These are phyloP conservation scores for Pituophis catenifer DNA, from an alignment of 2,113 vertebrate genomes.

Conservation along the genomic window DNA sequence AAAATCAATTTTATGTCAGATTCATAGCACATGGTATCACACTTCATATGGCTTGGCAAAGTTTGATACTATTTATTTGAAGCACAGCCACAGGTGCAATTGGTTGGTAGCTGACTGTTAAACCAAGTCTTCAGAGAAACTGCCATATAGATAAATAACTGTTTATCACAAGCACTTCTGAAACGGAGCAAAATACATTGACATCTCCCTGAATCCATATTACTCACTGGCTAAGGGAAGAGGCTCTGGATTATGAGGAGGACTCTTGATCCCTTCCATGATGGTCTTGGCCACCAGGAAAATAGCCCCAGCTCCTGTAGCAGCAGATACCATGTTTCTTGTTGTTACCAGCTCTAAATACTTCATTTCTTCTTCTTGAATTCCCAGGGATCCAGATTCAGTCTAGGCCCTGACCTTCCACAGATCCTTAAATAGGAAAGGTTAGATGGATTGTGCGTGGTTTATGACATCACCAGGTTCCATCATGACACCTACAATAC, in stretches of 20 bases:
- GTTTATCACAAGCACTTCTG: not conserved
- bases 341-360: conserved; percentile 44
- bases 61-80: not conserved
- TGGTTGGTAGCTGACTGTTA: not conserved
- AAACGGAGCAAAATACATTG: not conserved
- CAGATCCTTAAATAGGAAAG: not conserved
- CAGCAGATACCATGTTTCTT: conserved; percentile 51
- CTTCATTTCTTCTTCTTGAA: conserved; percentile 18
- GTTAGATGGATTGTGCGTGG: not conserved
- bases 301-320: conserved; percentile 46
- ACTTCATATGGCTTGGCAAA: not conserved
- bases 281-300: conserved; percentile 64
- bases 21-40: not conserved
- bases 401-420: not conserved
- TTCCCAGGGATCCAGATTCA: conserved; percentile 17
- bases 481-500: not conserved
- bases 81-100: not conserved
- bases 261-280: conserved; percentile 40
- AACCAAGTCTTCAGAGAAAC: not conserved
- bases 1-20: not conserved
- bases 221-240: conserved; percentile 65
- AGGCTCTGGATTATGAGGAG: conserved; percentile 24
- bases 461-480: conserved; percentile 31
- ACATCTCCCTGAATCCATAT: not conserved
- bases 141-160: not conserved